These are phyloP conservation scores for Spinus olivaceus DNA, from an alignment of 2,797 vertebrate species.

Conservation along the genomic window DNA sequence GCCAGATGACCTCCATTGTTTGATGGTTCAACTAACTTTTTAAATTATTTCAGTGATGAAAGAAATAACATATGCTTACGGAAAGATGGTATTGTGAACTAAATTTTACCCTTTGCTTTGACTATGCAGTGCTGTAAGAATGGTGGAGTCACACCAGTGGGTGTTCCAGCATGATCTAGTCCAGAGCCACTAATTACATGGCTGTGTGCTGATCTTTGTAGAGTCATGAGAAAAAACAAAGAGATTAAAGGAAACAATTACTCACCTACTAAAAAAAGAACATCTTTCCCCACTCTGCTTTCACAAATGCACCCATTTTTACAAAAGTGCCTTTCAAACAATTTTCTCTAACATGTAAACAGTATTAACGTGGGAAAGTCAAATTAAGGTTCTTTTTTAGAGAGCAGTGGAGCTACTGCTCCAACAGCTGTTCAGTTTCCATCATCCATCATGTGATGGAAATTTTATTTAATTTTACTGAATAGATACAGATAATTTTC, in stretches of 20 bases:
- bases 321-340: not conserved
- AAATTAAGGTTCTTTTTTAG: not conserved
- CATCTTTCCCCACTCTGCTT: not conserved
- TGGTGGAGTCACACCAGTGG: not conserved
- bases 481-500: not conserved
- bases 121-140: not conserved
- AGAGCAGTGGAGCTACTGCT: not conserved
- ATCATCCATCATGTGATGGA: not conserved
- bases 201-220: not conserved
- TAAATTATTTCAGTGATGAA: not conserved
- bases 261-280: conserved; percentile 13
- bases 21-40: not conserved
- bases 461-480: not conserved
- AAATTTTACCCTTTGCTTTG: not conserved
- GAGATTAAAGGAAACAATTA: conserved; percentile 40
- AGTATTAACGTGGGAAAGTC: not conserved
- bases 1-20: not conserved
- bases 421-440: not conserved
- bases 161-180: not conserved
- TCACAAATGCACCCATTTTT: not conserved
- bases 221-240: conserved; percentile 13
- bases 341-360: not conserved
- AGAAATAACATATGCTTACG: not conserved
- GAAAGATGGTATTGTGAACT: not conserved
- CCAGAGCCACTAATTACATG: conserved; percentile 30